These are phyloP conservation scores for Artibeus lituratus DNA, from an alignment of 2,797 vertebrate species.

Conservation along the genomic window DNA sequence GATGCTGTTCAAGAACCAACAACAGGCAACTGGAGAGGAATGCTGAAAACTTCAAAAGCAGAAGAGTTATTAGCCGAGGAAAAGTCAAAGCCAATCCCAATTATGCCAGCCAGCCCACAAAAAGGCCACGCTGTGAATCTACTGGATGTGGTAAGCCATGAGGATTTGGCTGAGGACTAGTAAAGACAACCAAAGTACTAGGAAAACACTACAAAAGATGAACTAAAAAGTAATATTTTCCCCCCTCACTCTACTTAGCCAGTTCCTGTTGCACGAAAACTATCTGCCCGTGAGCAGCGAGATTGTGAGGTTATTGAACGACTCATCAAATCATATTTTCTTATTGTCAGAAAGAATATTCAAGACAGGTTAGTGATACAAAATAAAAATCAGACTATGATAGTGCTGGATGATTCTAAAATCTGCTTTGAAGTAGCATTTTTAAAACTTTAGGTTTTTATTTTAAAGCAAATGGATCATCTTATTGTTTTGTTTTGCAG, in stretches of 20 bases:
- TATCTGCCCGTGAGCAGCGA: slow-evolving; percentile 96
- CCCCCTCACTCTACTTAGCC: slow-evolving; percentile 82
- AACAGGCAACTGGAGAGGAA: slow-evolving; percentile 95
- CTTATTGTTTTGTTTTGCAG: slow-evolving; percentile 80
- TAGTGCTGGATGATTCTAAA: background rate
- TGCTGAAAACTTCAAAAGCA: slow-evolving; percentile 91
- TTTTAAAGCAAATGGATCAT: background rate
- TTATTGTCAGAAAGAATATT: slow-evolving; percentile 99
- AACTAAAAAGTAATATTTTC: background rate
- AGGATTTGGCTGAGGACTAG: background rate
- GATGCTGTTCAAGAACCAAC: slow-evolving; percentile 87
- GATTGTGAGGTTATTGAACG: slow-evolving; percentile 98
- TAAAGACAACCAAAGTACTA: background rate
- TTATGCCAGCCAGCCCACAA: slow-evolving; percentile 87
- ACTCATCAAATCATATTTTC: slow-evolving; percentile 98
- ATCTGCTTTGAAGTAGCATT: background rate
- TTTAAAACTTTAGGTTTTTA: background rate
- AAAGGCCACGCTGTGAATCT: slow-evolving; percentile 95
- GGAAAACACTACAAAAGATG: background rate
- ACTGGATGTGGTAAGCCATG: slow-evolving; percentile 92
- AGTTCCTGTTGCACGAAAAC: slow-evolving; percentile 95
- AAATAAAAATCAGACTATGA: background rate
- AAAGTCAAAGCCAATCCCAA: slow-evolving; percentile 78
- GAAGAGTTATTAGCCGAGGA: slow-evolving; percentile 88
- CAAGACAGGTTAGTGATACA: slow-evolving; percentile 92